phyloP scores from a whole-genome alignment of 2,113 vertebrate species.

The Gasterosteus nipponicus region DNA sequence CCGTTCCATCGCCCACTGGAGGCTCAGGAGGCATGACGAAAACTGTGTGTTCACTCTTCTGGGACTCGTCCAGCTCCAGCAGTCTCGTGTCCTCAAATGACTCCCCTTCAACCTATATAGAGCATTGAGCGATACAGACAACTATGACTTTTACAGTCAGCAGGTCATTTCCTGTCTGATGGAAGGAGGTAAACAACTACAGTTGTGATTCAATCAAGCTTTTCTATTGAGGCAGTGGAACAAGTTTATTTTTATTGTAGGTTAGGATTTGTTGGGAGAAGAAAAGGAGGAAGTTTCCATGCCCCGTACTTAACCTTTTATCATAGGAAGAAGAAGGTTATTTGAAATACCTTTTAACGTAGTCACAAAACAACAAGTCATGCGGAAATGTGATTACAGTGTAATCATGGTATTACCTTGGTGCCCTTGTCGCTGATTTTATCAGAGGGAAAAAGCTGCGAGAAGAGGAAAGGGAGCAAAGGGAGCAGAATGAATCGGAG shows the following conservation, averaged over 20 bases:
- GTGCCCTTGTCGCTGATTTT: constrained; percentile 94
- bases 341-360: constrained; percentile 15
- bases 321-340: neutral
- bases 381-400: constrained; percentile 48
- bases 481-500: constrained; percentile 76
- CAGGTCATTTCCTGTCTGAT: constrained; percentile 18
- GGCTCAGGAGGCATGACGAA: constrained; percentile 95
- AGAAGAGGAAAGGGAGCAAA: constrained; percentile 69
- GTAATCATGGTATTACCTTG: constrained; percentile 84
- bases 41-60: constrained; percentile 96
- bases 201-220: neutral
- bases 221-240: constrained; percentile 3
- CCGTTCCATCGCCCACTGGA: constrained; percentile 76
- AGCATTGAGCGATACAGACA: neutral
- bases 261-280: constrained; percentile 15
- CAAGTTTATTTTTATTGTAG: constrained; percentile 14
- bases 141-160: neutral
- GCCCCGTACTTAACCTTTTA: constrained; percentile 1
- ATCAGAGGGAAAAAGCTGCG: constrained; percentile 92
- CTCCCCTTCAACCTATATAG: constrained; percentile 88
- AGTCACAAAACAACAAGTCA: constrained; percentile 9
- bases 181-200: constrained; percentile 4
- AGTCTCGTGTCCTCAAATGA: constrained; percentile 88
- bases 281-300: constrained; percentile 42
- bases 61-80: constrained; percentile 96